A percentile compares a stretch with the other conserved stretches of the same genome.
phyloP scores from a whole-genome alignment of 2,113 vertebrate genomes.

The Sciurus niger region DNA sequence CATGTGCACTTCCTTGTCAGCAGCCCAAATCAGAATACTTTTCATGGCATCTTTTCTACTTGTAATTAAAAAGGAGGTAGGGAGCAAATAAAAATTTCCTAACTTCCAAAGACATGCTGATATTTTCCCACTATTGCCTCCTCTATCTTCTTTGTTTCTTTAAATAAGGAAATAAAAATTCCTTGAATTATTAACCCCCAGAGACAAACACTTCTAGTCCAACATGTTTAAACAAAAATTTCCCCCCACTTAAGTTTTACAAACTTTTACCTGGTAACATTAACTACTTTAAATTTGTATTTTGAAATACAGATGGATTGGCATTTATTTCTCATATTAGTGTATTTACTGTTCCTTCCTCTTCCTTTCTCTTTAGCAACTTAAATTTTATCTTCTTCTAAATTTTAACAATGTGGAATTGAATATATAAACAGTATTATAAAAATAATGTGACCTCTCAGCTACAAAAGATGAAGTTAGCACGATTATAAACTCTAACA shows the following conservation, averaged over 20 bases:
- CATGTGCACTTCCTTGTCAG: neutral
- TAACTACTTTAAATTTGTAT: conserved; percentile 27
- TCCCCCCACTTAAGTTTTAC: neutral
- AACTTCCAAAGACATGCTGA: neutral
- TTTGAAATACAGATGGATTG: conserved; percentile 47
- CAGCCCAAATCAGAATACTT: neutral
- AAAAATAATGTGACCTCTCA: conserved; percentile 36
- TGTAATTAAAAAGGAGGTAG: neutral
- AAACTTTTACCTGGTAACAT: neutral
- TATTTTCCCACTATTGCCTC: neutral
- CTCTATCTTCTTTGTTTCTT: neutral
- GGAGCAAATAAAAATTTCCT: neutral
- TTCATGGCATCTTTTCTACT: neutral
- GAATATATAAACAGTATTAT: neutral
- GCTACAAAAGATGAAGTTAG: conserved; percentile 26
- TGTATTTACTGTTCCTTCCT: conserved; percentile 16
- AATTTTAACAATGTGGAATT: conserved; percentile 29
- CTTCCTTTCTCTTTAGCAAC: conserved; percentile 14
- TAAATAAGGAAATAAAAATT: neutral
- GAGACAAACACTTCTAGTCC: conserved; percentile 13
- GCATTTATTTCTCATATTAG: conserved; percentile 55
- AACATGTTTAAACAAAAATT: conserved; percentile 49
- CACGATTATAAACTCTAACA: neutral
- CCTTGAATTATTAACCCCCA: neutral
- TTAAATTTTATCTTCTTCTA: conserved; percentile 52